Evolutionary conservation across 2,888 invertebrate genomes (phyloP), one percentile per base, ranked within the genome.

Genomic region (Agrotis exclamationis): DNA sequence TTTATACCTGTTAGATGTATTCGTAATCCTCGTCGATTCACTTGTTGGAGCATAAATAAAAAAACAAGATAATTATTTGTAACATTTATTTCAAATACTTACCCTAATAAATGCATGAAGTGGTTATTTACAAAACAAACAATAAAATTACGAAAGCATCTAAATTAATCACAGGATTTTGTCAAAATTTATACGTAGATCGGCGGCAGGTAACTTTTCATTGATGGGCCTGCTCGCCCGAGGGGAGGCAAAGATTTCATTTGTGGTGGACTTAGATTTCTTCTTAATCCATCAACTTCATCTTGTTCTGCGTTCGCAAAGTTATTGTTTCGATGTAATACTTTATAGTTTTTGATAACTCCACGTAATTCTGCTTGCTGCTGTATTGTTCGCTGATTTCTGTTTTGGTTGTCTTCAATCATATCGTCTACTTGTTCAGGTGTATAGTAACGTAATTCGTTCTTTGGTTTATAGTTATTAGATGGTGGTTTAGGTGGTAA

Each of bases 321-420:
- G 74, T 88, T 90, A 71, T 91, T 91, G 76, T 93, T 94, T 63
- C 96, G 88, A 80, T 95, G 94, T 74, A 96, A 85, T 24, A 95
- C 92, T 89, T 96, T 96, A 73, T 96, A 96, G 82, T 95, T 96
- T 87, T 94, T 96, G 28, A 96, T 93, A 24, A 91, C 88, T 11
- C 95, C 95, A 13, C 90, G 88, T 58, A 95, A 82, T 86, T 94
- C 95, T 69, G 92, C 91, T 67, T 91, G 89, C 56, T 91, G 89
- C 53, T 93, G 90, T 63, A 88, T 88, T 39, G 85, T 84, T 64
- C 86, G 88, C 62, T 86, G 85, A 69, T 87, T 84, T 74, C 89
- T 88, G n/a, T 76, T 80, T 54, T 80, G 84, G 51, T 80, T 83
- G 24, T 85, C 83, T 51, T 88, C 75, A 4, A 20, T 57, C 9